Percentiles rank a stretch among this genome's conserved stretches.
phyloP scores from a whole-genome alignment of 2,797 vertebrate species.

The Lycodopsis pacificus region DNA sequence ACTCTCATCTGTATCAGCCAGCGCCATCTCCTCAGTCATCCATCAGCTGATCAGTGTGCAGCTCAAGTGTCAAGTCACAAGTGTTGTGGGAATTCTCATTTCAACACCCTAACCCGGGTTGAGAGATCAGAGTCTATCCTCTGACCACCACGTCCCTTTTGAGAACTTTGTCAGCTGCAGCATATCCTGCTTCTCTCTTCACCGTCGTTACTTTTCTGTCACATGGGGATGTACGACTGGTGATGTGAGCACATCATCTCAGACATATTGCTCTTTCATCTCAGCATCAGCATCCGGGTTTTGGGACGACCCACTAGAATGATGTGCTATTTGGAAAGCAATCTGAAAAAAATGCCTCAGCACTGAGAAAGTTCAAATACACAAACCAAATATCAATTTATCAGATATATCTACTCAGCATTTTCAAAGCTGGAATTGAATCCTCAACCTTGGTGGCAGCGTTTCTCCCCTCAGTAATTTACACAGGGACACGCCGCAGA shows the following conservation, averaged over 20 bases:
- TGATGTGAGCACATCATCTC: background rate
- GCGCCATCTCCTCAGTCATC: conserved; percentile 62
- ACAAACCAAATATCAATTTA: background rate
- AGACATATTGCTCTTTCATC: background rate
- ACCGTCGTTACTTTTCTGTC: background rate
- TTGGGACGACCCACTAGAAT: conserved; percentile 11
- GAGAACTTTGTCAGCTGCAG: background rate
- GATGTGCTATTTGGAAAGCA: background rate
- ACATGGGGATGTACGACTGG: background rate
- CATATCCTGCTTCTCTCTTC: background rate
- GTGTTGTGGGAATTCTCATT: background rate
- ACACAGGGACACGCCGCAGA: conserved; percentile 18
- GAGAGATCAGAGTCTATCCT: background rate
- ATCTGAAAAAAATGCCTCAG: background rate
- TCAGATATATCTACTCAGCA: conserved; percentile 10
- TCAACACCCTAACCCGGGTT: background rate
- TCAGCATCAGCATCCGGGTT: background rate
- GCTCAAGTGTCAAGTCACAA: conserved; percentile 19
- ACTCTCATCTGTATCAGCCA: conserved; percentile 73
- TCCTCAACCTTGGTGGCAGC: conserved; percentile 24
- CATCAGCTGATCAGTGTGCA: conserved; percentile 62
- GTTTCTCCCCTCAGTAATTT: conserved; percentile 37
- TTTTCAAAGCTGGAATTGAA: conserved; percentile 19
- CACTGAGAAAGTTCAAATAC: background rate
- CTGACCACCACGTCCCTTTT: background rate